Evolutionary conservation across 2,113 vertebrate genomes (phyloP), one percentile per base, ranked within the genome.

Genomic region (Grus americana): DNA sequence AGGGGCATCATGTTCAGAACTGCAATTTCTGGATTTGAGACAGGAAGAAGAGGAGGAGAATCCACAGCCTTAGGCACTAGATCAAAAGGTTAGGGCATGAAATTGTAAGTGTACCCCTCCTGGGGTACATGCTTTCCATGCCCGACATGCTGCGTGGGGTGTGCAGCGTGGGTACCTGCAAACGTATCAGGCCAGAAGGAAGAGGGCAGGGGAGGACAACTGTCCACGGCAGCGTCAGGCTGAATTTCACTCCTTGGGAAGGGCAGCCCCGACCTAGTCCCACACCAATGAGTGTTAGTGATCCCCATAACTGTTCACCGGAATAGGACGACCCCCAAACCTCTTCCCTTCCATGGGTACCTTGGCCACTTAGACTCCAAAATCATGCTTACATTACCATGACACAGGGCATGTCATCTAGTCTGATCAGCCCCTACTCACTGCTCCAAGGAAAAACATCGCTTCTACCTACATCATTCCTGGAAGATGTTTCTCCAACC

Each of bases 211-310:
- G 32, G 16, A 75, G 11, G 24, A 58, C 10, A 65, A 17, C 15
- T 0, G 0, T 5, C 32, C 20, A 32, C 1, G 2, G 54, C 52
- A 50, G n/a, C 4, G 8, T 23, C 1, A 0, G 52, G 21, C 58
- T 83, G 42, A 67, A 54, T 58, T 49, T 58, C 58, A 23, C 16
- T 26, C 42, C 38, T 36, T 0, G 0, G 46, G 8, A 86, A 75
- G 11, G 23, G 30, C 50, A 89, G 26, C 23, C 40, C 57, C 66
- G n/a, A 27, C 20, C 47, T 80, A 66, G 30, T 38, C 24, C 42
- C 11, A 0, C 49, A 65, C 42, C 24, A 65, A 2, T 10, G 8
- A 36, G 44, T 34, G 8, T 30, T 38, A 38, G 12, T 42, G 5
- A 7, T 66, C 22, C 49, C 27, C 29, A 7, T 52, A 79, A 46